phyloP scores from a whole-genome alignment of 2,113 vertebrate species.

The Equus przewalskii region DNA sequence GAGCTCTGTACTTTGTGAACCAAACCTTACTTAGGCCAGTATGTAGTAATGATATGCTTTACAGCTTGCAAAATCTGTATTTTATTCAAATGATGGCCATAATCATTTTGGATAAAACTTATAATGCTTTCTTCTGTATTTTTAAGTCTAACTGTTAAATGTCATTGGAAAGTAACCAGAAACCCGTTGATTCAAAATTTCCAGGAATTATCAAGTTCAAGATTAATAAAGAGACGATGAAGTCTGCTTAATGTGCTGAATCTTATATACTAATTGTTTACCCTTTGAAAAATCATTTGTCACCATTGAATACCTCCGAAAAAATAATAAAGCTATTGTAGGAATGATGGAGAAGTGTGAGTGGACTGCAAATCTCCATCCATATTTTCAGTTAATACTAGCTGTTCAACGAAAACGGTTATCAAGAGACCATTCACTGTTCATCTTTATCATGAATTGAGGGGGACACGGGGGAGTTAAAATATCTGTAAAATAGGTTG shows the following conservation, averaged over 20 bases:
- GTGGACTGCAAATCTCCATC: slow-evolving; percentile 60
- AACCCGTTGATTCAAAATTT: slow-evolving; percentile 81
- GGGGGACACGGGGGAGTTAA: neutral
- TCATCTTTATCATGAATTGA: slow-evolving; percentile 54
- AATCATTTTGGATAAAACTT: slow-evolving; percentile 95
- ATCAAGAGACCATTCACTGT: slow-evolving; percentile 66
- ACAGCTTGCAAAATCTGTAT: slow-evolving; percentile 95
- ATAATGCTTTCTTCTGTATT: slow-evolving; percentile 91
- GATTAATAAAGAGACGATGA: slow-evolving; percentile 65
- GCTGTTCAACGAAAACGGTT: slow-evolving; percentile 78
- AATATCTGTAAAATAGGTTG: slow-evolving; percentile 71
- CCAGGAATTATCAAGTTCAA: slow-evolving; percentile 81
- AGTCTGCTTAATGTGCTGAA: slow-evolving; percentile 80
- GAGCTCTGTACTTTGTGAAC: slow-evolving; percentile 93
- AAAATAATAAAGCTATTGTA: slow-evolving; percentile 33
- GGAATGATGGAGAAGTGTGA: slow-evolving; percentile 57
- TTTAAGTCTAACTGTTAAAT: slow-evolving; percentile 92
- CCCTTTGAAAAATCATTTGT: slow-evolving; percentile 82
- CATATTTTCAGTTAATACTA: slow-evolving; percentile 75
- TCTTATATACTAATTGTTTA: slow-evolving; percentile 86
- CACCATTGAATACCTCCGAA: slow-evolving; percentile 73
- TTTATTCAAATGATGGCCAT: slow-evolving; percentile 97
- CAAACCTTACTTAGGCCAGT: slow-evolving; percentile 93
- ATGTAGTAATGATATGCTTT: slow-evolving; percentile 97
- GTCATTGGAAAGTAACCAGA: slow-evolving; percentile 89